These are phyloP conservation scores for Drosophila micromelanica DNA, from an alignment of 1,140 invertebrate genomes.

Conservation along the genomic window DNA sequence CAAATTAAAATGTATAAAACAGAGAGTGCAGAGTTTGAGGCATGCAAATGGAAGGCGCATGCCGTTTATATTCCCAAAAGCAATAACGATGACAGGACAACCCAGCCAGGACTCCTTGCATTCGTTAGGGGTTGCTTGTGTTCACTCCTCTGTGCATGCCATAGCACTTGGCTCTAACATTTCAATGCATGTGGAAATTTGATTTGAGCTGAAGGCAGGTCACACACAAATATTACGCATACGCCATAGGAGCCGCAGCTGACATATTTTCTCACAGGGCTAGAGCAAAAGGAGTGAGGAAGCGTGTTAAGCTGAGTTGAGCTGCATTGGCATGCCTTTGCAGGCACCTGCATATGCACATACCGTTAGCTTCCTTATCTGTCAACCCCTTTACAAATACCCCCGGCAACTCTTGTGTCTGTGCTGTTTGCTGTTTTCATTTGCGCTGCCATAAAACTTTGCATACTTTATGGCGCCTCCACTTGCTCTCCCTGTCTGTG, in stretches of 20 bases:
- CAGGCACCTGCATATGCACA: constrained; percentile 33
- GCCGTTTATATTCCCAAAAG: constrained; percentile 78
- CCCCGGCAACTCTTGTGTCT: constrained; percentile 6
- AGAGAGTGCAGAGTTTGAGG: constrained; percentile 23
- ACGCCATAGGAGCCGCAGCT: constrained; percentile 58
- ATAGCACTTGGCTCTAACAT: constrained; percentile 66
- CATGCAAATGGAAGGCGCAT: constrained; percentile 72
- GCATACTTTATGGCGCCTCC: constrained; percentile 73
- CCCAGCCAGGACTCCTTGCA: constrained; percentile 42
- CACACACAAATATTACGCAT: constrained; percentile 66
- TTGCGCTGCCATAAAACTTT: constrained; percentile 77
- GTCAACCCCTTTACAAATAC: constrained; percentile 10
- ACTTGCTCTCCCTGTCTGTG: constrained; percentile 18
- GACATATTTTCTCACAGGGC: constrained; percentile 67
- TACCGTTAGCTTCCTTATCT: constrained; percentile 45
- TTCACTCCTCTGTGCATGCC: constrained; percentile 46
- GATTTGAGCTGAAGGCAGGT: constrained; percentile 60
- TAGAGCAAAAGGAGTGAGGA: background rate
- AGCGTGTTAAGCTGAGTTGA: constrained; percentile 12
- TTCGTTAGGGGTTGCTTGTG: constrained; percentile 51
- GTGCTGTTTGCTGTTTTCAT: constrained; percentile 67
- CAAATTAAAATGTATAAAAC: constrained; percentile 82
- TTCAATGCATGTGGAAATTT: constrained; percentile 82
- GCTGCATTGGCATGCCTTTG: constrained; percentile 66
- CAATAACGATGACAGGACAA: constrained; percentile 76